Percentiles rank a stretch among this genome's conserved stretches.
Conservation (phyloP, 2,888 invertebrate species). For the Oscheius sp. region DNA sequence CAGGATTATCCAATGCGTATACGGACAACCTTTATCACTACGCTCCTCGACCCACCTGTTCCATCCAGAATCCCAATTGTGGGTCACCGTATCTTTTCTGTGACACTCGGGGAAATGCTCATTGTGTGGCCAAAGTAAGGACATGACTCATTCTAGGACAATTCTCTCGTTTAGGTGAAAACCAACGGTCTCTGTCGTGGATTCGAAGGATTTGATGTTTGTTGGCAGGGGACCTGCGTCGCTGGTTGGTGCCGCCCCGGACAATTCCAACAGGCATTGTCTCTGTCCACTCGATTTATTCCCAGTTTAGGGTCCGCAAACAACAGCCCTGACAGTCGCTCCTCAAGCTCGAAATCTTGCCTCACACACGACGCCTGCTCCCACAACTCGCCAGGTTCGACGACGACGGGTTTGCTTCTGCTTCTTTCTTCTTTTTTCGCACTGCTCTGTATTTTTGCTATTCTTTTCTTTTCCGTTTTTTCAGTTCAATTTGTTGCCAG, state of each 20-base stretch:
- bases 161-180: slow-evolving; percentile 42
- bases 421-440: slow-evolving; percentile 5
- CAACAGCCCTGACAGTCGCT: slow-evolving; percentile 45
- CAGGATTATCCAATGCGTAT: slow-evolving; percentile 71
- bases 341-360: slow-evolving; percentile 34
- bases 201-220: slow-evolving; percentile 69
- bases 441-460: neutral
- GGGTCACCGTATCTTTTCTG: slow-evolving; percentile 64
- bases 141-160: neutral
- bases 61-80: slow-evolving; percentile 59
- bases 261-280: slow-evolving; percentile 34
- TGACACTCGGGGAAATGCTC: slow-evolving; percentile 59
- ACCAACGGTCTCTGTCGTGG: slow-evolving; percentile 64
- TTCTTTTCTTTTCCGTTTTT: neutral
- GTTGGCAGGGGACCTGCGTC: slow-evolving; percentile 64
- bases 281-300: neutral
- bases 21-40: slow-evolving; percentile 70
- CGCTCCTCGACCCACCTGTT: slow-evolving; percentile 69
- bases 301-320: slow-evolving; percentile 37
- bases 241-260: slow-evolving; percentile 67
- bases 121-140: slow-evolving; percentile 68
- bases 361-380: neutral
- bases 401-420: slow-evolving; percentile 29
- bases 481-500: neutral
- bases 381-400: slow-evolving; percentile 16